These are phyloP conservation scores for Acronicta psi DNA, from an alignment of 2,888 invertebrate genomes.

Conservation along the genomic window DNA sequence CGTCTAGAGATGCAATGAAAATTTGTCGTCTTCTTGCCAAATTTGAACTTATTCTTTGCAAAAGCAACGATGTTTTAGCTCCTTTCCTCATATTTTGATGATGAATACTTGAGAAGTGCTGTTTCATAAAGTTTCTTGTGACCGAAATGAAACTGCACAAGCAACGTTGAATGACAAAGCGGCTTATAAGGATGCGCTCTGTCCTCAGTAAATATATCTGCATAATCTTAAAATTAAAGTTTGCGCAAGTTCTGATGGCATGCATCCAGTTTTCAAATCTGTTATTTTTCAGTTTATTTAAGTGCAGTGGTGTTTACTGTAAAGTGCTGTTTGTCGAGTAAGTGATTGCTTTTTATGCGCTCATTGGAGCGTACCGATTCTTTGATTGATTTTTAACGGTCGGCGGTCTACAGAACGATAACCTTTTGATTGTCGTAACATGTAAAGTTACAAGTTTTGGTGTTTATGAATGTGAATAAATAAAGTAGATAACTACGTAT, in stretches of 20 bases:
- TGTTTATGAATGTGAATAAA: too few relatives aligned
- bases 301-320: constrained; percentile 31
- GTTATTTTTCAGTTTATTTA: constrained; percentile 41
- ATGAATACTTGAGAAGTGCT: constrained; percentile 60
- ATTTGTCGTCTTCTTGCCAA: constrained; percentile 81
- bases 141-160: constrained; percentile 60
- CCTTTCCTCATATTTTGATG: constrained; percentile 65
- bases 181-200: constrained; percentile 50
- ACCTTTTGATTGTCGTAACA: too few relatives aligned
- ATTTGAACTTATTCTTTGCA: constrained; percentile 78
- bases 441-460: too few relatives aligned
- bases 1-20: constrained; percentile 76
- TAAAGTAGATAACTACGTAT: too few relatives aligned
- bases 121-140: constrained; percentile 62
- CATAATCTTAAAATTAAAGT: constrained; percentile 58
- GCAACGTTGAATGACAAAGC: constrained; percentile 57
- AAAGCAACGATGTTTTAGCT: constrained; percentile 67
- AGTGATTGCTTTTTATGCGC: constrained; percentile 25
- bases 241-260: constrained; percentile 51
- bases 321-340: constrained; percentile 12
- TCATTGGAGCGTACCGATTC: constrained; percentile 18
- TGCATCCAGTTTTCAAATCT: constrained; percentile 47
- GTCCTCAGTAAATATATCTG: constrained; percentile 51
- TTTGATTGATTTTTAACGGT: constrained; percentile 23
- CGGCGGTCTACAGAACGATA: too few relatives aligned